Base-by-base conservation (phyloP, 2,888 invertebrate species). In the Drosophila sordidula region DNA sequence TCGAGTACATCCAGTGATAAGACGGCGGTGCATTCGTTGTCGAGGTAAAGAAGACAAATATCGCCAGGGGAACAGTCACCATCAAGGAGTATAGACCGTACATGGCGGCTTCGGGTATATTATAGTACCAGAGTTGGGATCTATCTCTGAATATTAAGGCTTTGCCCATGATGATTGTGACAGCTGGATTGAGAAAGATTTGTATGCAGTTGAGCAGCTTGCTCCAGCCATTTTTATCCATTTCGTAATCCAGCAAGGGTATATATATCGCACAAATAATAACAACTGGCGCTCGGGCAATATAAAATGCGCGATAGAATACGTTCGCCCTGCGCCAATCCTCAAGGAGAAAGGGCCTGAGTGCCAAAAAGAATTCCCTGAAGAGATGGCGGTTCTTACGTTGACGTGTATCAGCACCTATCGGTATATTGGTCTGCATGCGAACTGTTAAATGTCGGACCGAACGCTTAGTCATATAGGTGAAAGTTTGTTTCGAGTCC, bases 201-300 rank as follows among this genome's bases (percentile, higher is more conserved):
- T 90, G 85, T 1, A 83, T 3, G 25, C 77, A 82, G 32, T 87
- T 88, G 34, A 87, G 64, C 3, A 90, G 56, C 62, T 90, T 89
- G 8, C 81, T 79, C 89, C 90, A 90, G 12, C 89, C 89, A 51
- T 89, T 80, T 9, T 76, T 77, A 0, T 78, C 62, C 36, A 52
- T 4, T 25, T 82, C 83, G 49, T 83, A 87, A 38, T 89, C 76
- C 2, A 89, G 83, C 6, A 75, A 41, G 0, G 89, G 89, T 34
- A 90, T 80, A 6, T 77, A 65, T 0, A 77, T 5, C 0, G 46
- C 52, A 45, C 86, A 57, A 0, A 73, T 0, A 4, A 83, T 36
- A 0, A 52, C 51, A 6, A 74, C 49, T 0, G 89, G 89, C 0
- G 58, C 51, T n/a, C 73, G 78, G 6, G 68, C 11, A 1, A 80